These are phyloP conservation scores for Turdus rufiventris DNA, from an alignment of 2,113 vertebrate genomes.

Conservation along the genomic window DNA sequence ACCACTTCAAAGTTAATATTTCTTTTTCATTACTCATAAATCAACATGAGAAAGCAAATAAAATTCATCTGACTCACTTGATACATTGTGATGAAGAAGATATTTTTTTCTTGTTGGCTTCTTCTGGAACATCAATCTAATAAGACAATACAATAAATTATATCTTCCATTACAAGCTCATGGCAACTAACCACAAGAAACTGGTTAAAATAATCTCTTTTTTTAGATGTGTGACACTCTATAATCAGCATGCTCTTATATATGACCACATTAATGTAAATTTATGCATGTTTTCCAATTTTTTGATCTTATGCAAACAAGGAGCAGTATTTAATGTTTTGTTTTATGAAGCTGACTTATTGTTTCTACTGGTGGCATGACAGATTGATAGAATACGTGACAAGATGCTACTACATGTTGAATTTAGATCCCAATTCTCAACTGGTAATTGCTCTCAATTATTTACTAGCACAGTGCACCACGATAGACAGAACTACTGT, in stretches of 20 bases:
- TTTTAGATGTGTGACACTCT: not conserved
- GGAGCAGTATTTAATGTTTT: not conserved
- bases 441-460: not conserved
- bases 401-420: not conserved
- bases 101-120: constrained; percentile 64
- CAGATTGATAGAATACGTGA: not conserved
- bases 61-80: constrained; percentile 74
- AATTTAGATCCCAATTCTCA: constrained; percentile 2
- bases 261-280: not conserved
- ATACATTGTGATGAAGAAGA: constrained; percentile 42
- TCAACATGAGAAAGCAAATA: not conserved
- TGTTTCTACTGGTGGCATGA: not conserved
- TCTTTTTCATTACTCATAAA: not conserved
- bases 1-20: not conserved
- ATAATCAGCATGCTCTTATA: not conserved
- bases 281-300: not conserved
- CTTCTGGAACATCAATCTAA: constrained; percentile 77
- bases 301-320: not conserved
- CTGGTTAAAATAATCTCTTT: not conserved
- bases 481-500: constrained; percentile 1
- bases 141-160: constrained; percentile 8
- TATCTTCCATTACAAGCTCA: not conserved
- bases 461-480: not conserved
- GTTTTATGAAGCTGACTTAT: not conserved
- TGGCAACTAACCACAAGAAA: not conserved